Base-by-base conservation (phyloP, 2,888 invertebrate genomes). In the Agrochola circellaris region DNA sequence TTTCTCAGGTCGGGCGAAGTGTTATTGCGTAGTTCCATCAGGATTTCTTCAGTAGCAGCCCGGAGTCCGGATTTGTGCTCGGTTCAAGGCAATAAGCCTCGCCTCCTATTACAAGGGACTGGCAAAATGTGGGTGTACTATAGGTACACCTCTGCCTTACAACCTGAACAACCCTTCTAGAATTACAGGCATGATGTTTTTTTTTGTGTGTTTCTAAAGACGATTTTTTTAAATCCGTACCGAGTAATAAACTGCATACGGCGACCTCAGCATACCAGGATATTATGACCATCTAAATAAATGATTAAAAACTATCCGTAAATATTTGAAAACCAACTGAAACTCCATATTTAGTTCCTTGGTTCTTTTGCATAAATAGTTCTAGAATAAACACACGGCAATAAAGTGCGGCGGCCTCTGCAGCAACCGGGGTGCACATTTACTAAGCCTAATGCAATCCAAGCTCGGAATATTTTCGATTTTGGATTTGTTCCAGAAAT, bases 381-480 rank as follows among this genome's bases (percentile, higher is more conserved):
- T 83, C 15, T n/a, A 58, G 20, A 75, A 73, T 30, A 20, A 83
- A 60, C 26, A n/a, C 34, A 48, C 13, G 4, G 30, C 61, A 51
- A 71, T 81, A 73, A 85, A 81, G 56, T 77, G 65, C 8, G 71
- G 64, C 54, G 23, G 56, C 23, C 65, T 73, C 56, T 73, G 65
- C 58, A 64, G 61, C 23, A 5, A 58, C 38, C 9, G 23, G 58
- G 42, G 11, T 58, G 51, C 74, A 23, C n/a, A 51, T 65, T 73
- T 58, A 42, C 51, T 34, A 73, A 81, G 3, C 38, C 11, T 64
- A 56, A 23, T 71, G 4, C 38, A 45, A 26, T 56, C 4, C 4
- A 15, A 54, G 9, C 26, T 54, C 17, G 4, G 9, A 60, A 51
- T 69, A 2, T 42, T 68, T n/a, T 0, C 5, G 38, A 20, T 26